Percentiles rank a stretch among this genome's conserved stretches.
Conservation (phyloP, 2,888 invertebrate genomes). For the Xanthorhoe spadicearia region DNA sequence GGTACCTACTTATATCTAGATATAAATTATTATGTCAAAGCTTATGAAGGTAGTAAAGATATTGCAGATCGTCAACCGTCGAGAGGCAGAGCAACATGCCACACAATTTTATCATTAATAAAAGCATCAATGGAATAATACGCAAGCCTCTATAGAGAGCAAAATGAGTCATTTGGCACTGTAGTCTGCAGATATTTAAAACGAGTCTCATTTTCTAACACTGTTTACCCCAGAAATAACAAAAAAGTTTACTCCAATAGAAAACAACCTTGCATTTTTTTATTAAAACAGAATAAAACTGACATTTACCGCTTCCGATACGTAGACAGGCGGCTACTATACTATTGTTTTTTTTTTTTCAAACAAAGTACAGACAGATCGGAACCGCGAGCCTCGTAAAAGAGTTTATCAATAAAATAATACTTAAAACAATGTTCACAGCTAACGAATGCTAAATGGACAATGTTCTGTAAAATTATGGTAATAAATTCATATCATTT, state of each 20-base stretch:
- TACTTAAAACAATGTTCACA: constrained; percentile 8
- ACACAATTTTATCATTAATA: too few species aligned
- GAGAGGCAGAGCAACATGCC: too few species aligned
- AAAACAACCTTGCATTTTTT: neutral
- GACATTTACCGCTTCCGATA: neutral
- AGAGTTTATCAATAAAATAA: constrained; percentile 8
- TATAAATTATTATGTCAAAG: too few species aligned
- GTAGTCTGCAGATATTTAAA: neutral
- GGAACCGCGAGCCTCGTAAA: constrained; percentile 3
- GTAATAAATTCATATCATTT: constrained; percentile 28
- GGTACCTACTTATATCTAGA: too few species aligned
- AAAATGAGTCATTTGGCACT: too few species aligned
- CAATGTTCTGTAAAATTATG: constrained; percentile 17
- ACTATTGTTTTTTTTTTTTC: neutral
- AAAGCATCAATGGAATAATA: too few species aligned
- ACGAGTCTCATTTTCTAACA: neutral
- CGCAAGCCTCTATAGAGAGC: too few species aligned
- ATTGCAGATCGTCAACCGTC: too few species aligned
- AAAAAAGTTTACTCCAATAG: neutral
- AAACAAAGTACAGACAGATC: neutral
- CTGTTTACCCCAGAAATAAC: neutral
- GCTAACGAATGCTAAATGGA: constrained; percentile 14
- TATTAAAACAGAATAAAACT: neutral
- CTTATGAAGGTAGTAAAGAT: too few species aligned
- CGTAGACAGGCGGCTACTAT: neutral